Evolutionary conservation across 1,140 invertebrate genomes (phyloP).

Genomic region (Sinonovacula constricta): DNA sequence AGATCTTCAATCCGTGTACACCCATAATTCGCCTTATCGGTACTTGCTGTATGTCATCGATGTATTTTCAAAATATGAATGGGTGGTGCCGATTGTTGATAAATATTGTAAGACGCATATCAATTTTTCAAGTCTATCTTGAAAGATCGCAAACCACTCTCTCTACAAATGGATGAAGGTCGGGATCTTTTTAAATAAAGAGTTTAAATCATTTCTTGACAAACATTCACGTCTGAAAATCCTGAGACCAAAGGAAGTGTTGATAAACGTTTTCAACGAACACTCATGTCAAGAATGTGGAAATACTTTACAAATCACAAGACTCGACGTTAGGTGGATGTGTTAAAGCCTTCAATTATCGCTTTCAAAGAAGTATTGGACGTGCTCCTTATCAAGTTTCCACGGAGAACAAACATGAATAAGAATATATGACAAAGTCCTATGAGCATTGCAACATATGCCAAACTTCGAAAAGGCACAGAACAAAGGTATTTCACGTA

Average conservation of each 20-base stretch:
- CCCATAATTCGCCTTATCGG: constrained; percentile 1
- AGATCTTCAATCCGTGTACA: neutral
- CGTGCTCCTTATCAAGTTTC: too few species aligned
- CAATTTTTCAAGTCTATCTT: neutral
- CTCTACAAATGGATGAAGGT: constrained; percentile 14
- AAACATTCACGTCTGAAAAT: constrained; percentile 18
- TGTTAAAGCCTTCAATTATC: too few species aligned
- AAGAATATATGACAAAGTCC: too few species aligned
- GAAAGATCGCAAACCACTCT: neutral
- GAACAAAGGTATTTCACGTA: too few species aligned
- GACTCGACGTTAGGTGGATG: constrained; percentile 19
- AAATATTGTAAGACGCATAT: neutral
- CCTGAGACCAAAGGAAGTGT: constrained; percentile 29
- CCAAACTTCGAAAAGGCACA: too few species aligned
- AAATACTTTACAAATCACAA: constrained; percentile 29
- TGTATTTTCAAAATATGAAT: neutral
- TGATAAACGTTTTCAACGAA: constrained; percentile 35
- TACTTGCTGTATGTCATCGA: constrained; percentile 10
- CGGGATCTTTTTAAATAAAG: constrained; percentile 7
- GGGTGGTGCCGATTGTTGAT: neutral
- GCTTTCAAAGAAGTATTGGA: too few species aligned
- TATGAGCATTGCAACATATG: too few species aligned
- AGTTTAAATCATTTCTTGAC: neutral
- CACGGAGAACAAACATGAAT: too few species aligned
- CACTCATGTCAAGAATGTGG: constrained; percentile 32